These are phyloP conservation scores for Dysidea cf. avara DNA, from an alignment of 37 sponge, comb jelly and placozoan genomes.

Conservation along the genomic window DNA sequence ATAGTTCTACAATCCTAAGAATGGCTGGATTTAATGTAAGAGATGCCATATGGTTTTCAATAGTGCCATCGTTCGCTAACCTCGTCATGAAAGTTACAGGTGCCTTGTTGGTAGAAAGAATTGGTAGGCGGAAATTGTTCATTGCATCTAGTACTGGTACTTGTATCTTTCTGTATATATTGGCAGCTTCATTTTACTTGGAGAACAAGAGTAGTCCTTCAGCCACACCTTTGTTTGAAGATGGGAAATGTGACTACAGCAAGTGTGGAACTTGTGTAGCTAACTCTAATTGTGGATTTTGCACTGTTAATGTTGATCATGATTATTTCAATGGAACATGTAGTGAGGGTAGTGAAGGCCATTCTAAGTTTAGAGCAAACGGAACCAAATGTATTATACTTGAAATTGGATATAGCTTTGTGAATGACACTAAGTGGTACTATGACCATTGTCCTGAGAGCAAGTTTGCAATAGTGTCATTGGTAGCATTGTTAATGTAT, in stretches of 20 bases:
- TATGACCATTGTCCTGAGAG: slow-evolving; percentile 38
- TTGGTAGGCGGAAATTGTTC: slow-evolving; percentile 84
- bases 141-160: slow-evolving; percentile 65
- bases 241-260: slow-evolving; percentile 30
- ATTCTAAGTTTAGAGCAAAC: too few species aligned
- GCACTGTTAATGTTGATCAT: too few species aligned
- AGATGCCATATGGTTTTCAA: slow-evolving; percentile 81
- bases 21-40: slow-evolving; percentile 83
- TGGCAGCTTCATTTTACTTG: slow-evolving; percentile 43
- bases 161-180: slow-evolving; percentile 52
- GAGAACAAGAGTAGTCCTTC: slow-evolving; percentile 23
- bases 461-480: slow-evolving; percentile 47
- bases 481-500: slow-evolving; percentile 78
- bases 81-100: slow-evolving; percentile 77
- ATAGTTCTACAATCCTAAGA: slow-evolving; percentile 86
- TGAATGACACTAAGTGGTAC: too few species aligned
- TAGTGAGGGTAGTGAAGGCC: not conserved
- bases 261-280: slow-evolving; percentile 75
- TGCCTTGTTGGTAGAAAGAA: slow-evolving; percentile 66
- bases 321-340: slow-evolving; percentile 65
- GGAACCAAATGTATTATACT: too few species aligned
- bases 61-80: slow-evolving; percentile 77
- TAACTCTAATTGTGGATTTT: slow-evolving; percentile 78
- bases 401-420: too few species aligned
- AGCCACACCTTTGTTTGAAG: slow-evolving; percentile 12